Evolutionary conservation across 2,888 invertebrate genomes (phyloP).

Genomic region (Campoplex nolae): DNA sequence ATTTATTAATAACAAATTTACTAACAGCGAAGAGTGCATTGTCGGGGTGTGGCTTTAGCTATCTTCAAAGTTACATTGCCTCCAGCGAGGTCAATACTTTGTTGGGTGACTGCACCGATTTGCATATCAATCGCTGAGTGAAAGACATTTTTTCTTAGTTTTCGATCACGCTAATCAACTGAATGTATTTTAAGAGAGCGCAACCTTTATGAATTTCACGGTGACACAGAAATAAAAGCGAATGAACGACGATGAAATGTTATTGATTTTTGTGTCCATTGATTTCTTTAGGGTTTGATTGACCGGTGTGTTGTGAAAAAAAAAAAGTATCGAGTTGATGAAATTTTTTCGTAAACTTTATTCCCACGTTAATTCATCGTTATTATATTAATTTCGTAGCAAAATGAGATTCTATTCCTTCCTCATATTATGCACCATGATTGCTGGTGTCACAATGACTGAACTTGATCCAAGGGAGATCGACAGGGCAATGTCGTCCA

Average conservation of each 20-base stretch:
- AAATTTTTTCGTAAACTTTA: neutral
- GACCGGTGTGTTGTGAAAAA: neutral
- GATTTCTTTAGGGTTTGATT: neutral
- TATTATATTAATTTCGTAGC: neutral
- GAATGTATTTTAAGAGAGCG: no score
- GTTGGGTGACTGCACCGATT: no score
- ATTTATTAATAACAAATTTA: neutral
- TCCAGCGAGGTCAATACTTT: no score
- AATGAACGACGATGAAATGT: neutral
- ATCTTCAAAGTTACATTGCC: no score
- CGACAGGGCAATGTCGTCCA: slow-evolving; percentile 62
- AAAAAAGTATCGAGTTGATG: neutral
- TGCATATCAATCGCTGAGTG: no score
- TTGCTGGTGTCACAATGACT: neutral
- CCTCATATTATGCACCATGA: neutral
- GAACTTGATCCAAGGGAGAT: slow-evolving; percentile 39
- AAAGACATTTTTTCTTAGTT: no score
- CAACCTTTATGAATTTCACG: no score
- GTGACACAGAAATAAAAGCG: no score
- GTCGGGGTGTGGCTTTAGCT: no score
- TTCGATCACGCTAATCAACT: no score
- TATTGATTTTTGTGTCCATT: neutral
- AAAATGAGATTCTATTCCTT: slow-evolving; percentile 19
- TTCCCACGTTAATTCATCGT: neutral
- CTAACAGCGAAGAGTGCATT: no score